Evolutionary conservation across 1,140 invertebrate genomes (phyloP).

Genomic region (Helicoverpa armigera): DNA sequence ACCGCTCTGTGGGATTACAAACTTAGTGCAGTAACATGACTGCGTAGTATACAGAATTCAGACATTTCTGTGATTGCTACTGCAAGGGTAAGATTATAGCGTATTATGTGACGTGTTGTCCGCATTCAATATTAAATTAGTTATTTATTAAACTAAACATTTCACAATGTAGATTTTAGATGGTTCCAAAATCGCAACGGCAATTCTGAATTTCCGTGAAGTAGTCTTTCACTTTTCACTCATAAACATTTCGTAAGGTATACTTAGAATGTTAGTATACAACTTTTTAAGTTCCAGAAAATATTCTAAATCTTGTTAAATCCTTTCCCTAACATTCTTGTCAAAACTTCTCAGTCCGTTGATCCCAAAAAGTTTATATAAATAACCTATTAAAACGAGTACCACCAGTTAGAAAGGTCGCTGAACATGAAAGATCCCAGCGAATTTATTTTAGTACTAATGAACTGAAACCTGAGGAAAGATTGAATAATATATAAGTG

Average conservation of each 20-base stretch:
- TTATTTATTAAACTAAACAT: too few relatives aligned
- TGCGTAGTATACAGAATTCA: neutral
- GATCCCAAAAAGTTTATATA: conserved; percentile 12
- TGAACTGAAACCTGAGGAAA: conserved; percentile 81
- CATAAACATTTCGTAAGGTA: too few relatives aligned
- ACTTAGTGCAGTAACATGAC: conserved; percentile 5
- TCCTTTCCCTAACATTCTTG: neutral
- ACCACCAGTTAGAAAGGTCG: conserved; percentile 61
- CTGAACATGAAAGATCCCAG: conserved; percentile 63
- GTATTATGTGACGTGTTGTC: too few relatives aligned
- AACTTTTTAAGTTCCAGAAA: too few relatives aligned
- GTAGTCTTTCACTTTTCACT: too few relatives aligned
- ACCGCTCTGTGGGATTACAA: neutral
- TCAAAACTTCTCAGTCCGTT: neutral
- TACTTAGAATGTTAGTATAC: too few relatives aligned
- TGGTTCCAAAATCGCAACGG: too few relatives aligned
- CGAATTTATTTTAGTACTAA: conserved; percentile 78
- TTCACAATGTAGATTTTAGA: too few relatives aligned
- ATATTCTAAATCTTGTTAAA: too few relatives aligned
- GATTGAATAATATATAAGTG: conserved; percentile 79
- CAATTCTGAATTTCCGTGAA: too few relatives aligned
- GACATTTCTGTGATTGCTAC: neutral
- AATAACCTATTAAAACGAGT: conserved; percentile 44
- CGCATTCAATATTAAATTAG: too few relatives aligned
- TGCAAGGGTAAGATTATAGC: neutral